Conservation (phyloP, 2,888 invertebrate genomes). For the Limulus polyphemus region DNA sequence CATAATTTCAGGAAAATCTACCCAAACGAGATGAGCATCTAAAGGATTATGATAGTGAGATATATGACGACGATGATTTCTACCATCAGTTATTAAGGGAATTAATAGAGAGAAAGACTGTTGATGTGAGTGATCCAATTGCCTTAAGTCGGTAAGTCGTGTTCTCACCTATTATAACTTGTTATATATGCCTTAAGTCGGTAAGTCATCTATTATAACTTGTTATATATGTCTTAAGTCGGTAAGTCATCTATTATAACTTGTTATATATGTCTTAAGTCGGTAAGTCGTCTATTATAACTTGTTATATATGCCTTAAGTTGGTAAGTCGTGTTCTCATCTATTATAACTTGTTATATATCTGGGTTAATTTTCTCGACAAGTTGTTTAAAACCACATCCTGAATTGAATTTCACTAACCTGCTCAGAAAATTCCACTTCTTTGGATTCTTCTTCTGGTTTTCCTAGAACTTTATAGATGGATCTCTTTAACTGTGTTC, state of each 20-base stretch:
- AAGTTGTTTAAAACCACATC: too few species aligned
- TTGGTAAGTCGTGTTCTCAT: slow-evolving; percentile 35
- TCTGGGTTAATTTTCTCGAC: not conserved
- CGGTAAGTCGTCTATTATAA: not conserved
- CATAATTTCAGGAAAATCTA: not conserved
- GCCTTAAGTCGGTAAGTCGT: slow-evolving; percentile 52
- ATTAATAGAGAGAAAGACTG: slow-evolving; percentile 80
- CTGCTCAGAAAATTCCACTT: too few species aligned
- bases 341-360: slow-evolving; percentile 2
- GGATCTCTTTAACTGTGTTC: slow-evolving; percentile 66
- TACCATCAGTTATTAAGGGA: slow-evolving; percentile 86
- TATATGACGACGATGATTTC: slow-evolving; percentile 95
- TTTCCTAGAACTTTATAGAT: slow-evolving; percentile 57
- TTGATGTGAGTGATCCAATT: slow-evolving; percentile 61
- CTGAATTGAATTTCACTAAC: too few species aligned
- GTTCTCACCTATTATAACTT: not conserved
- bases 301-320: too few species aligned
- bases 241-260: slow-evolving; percentile 30
- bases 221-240: slow-evolving; percentile 51
- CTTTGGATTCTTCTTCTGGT: slow-evolving; percentile 27
- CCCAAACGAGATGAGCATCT: slow-evolving; percentile 4
- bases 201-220: not conserved
- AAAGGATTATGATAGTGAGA: slow-evolving; percentile 56
- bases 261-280: slow-evolving; percentile 1
- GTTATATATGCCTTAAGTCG: not conserved